phyloP scores from a whole-genome alignment of 1,140 invertebrate species.

The Nixonia krombeini region DNA sequence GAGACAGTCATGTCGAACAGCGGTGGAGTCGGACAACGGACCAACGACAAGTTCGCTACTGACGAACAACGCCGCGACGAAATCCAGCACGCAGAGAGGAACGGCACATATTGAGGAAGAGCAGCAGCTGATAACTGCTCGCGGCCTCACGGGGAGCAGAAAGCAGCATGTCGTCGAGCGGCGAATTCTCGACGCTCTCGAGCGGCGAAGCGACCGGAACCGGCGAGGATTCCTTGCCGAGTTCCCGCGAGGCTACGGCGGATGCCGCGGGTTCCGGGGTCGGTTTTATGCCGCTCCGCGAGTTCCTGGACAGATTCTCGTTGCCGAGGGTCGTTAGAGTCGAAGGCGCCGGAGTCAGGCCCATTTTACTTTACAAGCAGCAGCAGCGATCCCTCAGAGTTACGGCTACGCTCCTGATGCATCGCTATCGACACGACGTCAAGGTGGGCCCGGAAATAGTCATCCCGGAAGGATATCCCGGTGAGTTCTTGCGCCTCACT shows the following conservation, averaged over 20 bases:
- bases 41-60: neutral
- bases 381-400: conserved; percentile 68
- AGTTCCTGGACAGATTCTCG: conserved; percentile 65
- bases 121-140: no score
- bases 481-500: conserved; percentile 49
- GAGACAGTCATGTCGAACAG: neutral
- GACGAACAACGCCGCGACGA: neutral
- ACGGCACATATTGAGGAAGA: neutral
- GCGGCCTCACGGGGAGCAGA: neutral
- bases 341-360: conserved; percentile 61
- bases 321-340: conserved; percentile 62
- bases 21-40: neutral
- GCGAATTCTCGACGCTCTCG: conserved; percentile 64
- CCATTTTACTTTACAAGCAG: conserved; percentile 67
- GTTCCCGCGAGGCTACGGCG: conserved; percentile 61
- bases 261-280: conserved; percentile 56
- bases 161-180: conserved; percentile 60
- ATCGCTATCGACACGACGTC: conserved; percentile 68
- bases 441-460: conserved; percentile 70
- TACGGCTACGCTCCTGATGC: conserved; percentile 65
- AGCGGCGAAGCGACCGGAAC: conserved; percentile 65
- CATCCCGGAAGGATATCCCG: conserved; percentile 66
- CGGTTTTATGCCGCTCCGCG: conserved; percentile 60
- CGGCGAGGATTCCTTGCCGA: conserved; percentile 62
- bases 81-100: neutral